Evolutionary conservation across 2,113 vertebrate genomes (phyloP).

Genomic region (Ranitomeya imitator): DNA sequence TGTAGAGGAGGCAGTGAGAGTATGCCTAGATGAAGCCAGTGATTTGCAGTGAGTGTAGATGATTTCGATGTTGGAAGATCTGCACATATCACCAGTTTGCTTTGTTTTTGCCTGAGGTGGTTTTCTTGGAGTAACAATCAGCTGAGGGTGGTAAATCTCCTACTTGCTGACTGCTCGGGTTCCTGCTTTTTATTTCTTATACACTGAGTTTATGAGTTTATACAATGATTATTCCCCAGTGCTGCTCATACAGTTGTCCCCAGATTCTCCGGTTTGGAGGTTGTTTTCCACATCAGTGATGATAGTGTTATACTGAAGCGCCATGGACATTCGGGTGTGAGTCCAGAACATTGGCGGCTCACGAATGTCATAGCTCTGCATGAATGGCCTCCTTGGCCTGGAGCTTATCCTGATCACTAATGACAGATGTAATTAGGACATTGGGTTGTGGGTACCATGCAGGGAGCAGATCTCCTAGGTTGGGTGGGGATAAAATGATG

Average conservation of each 20-base stretch:
- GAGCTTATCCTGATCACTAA: neutral
- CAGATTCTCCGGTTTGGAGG: neutral
- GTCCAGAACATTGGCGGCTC: neutral
- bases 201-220: neutral
- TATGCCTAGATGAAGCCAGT: no score
- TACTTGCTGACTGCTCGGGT: neutral
- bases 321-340: neutral
- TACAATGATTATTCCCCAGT: no score
- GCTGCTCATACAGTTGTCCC: neutral
- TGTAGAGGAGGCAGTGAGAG: neutral
- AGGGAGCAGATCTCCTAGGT: neutral
- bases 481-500: neutral
- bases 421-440: conserved; percentile 12
- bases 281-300: neutral
- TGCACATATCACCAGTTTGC: no score
- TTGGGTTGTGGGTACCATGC: neutral
- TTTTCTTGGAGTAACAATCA: neutral
- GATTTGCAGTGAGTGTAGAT: no score
- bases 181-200: neutral
- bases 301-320: neutral
- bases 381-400: neutral
- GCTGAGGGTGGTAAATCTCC: neutral
- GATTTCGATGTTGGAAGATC: no score
- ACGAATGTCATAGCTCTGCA: neutral
- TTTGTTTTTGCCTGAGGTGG: no score